A percentile compares a stretch with the other conserved stretches of the same genome.
Evolutionary conservation across 2,888 invertebrate genomes (phyloP).

Genomic region (Eupithecia insigniata): DNA sequence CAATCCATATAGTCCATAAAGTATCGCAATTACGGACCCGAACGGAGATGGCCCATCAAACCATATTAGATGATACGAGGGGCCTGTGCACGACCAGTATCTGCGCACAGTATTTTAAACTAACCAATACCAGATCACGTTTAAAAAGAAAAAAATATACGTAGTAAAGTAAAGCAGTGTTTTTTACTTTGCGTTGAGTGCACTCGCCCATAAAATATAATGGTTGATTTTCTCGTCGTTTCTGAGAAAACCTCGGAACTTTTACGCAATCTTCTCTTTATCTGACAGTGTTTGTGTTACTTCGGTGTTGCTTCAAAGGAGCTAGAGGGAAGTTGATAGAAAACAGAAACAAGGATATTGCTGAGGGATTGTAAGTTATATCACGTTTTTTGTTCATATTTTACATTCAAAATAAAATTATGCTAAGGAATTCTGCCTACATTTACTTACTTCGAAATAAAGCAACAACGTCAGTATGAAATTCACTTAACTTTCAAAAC

Average conservation of each 20-base stretch:
- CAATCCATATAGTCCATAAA: constrained; percentile 14
- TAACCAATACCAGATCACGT: constrained; percentile 29
- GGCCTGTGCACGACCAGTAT: constrained; percentile 72
- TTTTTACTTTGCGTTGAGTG: constrained; percentile 51
- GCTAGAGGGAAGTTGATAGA: constrained; percentile 9
- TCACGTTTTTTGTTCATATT: constrained; percentile 4
- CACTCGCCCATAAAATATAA: constrained; percentile 62
- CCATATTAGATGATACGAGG: constrained; percentile 76
- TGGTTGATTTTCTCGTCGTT: constrained; percentile 53
- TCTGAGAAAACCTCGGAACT: constrained; percentile 49
- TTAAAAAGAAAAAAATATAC: constrained; percentile 20
- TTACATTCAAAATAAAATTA: constrained; percentile 1
- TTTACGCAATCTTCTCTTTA: constrained; percentile 48
- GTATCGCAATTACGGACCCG: constrained; percentile 64
- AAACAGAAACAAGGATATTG: constrained; percentile 12
- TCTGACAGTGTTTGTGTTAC: constrained; percentile 43
- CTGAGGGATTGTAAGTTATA: constrained; percentile 7
- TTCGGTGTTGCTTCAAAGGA: constrained; percentile 9
- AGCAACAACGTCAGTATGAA: neutral
- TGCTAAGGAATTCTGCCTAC: neutral
- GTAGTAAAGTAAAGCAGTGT: constrained; percentile 15
- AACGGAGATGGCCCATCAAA: constrained; percentile 82
- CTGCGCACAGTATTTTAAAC: constrained; percentile 60
- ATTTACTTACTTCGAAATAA: neutral
- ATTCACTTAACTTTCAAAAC: neutral